Conservation (phyloP, 2,888 invertebrate genomes). For the Labia minor region DNA sequence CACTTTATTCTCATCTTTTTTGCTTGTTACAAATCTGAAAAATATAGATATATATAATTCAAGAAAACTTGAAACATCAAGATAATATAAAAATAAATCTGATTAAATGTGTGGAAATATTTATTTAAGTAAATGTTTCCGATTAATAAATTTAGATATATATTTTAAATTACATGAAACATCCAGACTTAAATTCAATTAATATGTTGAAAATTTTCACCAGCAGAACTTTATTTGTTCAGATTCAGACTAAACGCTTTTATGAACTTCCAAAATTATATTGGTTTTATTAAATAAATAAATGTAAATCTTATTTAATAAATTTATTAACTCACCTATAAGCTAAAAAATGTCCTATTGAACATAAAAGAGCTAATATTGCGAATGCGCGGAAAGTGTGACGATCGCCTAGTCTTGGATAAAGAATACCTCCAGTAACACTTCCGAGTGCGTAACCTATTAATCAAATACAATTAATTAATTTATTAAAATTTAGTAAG, state of each 20-base stretch:
- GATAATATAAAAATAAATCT: background rate
- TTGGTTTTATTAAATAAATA: too few relatives aligned
- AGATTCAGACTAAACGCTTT: too few relatives aligned
- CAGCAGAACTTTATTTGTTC: too few relatives aligned
- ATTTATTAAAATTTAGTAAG: conserved; percentile 20
- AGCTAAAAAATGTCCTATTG: background rate
- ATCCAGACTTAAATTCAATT: too few relatives aligned
- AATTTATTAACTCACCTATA: background rate
- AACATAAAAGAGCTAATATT: background rate
- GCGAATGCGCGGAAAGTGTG: background rate
- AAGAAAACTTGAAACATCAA: too few relatives aligned
- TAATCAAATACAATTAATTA: conserved; percentile 26
- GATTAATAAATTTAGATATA: too few relatives aligned
- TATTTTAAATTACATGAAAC: too few relatives aligned
- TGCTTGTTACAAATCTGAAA: background rate
- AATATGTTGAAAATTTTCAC: too few relatives aligned
- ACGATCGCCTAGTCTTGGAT: conserved; percentile 47
- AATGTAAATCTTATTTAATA: too few relatives aligned
- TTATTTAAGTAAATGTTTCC: too few relatives aligned
- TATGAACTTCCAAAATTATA: too few relatives aligned
- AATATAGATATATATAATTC: too few relatives aligned
- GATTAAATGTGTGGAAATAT: background rate
- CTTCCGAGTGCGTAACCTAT: conserved; percentile 67
- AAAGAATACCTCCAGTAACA: conserved; percentile 58
- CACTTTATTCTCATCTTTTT: background rate